phyloP scores from a whole-genome alignment of 2,797 vertebrate genomes.

The Anas bahamensis region DNA sequence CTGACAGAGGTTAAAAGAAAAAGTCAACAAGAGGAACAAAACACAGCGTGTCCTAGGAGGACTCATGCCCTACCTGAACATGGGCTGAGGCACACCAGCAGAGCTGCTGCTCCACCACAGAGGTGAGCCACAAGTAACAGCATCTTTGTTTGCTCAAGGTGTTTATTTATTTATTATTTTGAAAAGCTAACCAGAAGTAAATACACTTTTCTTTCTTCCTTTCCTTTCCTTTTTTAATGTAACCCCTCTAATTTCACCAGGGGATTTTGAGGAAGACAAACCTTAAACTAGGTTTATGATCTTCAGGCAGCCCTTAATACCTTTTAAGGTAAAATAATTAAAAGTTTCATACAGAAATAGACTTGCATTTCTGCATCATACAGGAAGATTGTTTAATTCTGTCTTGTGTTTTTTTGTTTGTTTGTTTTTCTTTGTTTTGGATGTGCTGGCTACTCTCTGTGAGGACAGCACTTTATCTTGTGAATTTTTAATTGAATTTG shows the following conservation, averaged over 20 bases:
- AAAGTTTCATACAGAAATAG: background rate
- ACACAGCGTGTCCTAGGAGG: background rate
- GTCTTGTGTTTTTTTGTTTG: background rate
- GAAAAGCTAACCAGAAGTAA: background rate
- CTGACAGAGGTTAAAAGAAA: background rate
- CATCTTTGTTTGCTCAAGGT: background rate
- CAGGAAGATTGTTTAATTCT: background rate
- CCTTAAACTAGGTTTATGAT: background rate
- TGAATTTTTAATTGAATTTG: background rate
- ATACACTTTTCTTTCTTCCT: background rate
- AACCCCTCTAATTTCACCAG: background rate
- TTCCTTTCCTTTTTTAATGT: background rate
- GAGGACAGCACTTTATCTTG: background rate
- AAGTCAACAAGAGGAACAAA: background rate
- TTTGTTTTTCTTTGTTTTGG: background rate
- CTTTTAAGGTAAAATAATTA: background rate
- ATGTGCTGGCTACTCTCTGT: background rate
- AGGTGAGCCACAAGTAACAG: background rate
- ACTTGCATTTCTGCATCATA: background rate
- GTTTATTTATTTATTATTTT: background rate
- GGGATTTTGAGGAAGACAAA: conserved; percentile 8
- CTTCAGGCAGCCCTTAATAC: background rate
- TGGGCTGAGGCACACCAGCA: background rate
- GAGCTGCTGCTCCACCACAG: background rate
- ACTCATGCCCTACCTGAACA: background rate